Base-by-base conservation (phyloP, 1,140 invertebrate genomes). In the Dendroctonus ponderosae region DNA sequence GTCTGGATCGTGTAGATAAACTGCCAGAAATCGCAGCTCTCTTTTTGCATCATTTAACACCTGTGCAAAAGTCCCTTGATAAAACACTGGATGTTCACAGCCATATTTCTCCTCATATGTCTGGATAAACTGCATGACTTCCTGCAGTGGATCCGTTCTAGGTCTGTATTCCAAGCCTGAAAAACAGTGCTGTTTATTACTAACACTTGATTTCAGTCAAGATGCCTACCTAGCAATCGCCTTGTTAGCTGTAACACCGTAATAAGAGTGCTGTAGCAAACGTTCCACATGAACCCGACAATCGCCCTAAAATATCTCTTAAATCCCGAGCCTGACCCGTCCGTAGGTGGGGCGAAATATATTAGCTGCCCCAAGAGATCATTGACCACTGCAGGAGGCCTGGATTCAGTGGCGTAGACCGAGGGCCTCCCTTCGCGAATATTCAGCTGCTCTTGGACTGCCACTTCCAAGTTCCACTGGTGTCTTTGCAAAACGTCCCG, bases 51-150 rank as follows among this genome's bases (percentile, higher is more conserved):
- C 94, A 79, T 91, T 95, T 26, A 98, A 80, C 53, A 68, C 66
- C 81, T 97, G 94, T 72, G 90, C 91, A 81, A 98, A 98, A 39
- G 94, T 94, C 57, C 94, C 94, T 79, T 94, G 91, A 77, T 95
- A 96, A 81, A 97, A 98, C 54, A 93, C 89, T 41, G 96, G 95
- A 82, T 97, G 95, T 77, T 86, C 86, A 61, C 72, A 76, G 40
- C 91, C 92, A 81, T 90, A 97, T 57, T 85, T 85, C 65, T 89
- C 86, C 73, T 95, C 88, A 77, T 91, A 97, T 38, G 82, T 81
- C 48, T 82, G 83, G 67, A 97, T 94, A 79, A 97, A 98, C 64
- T 84, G 86, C 76, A 90, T 84, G 11, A 98, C 94, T 86, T 98
- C 95, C 67, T 90, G 89, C 5, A 94, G 77, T 7, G 95, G 94